Conservation (phyloP, 2,888 invertebrate species). For the Plagodis dolabraria region DNA sequence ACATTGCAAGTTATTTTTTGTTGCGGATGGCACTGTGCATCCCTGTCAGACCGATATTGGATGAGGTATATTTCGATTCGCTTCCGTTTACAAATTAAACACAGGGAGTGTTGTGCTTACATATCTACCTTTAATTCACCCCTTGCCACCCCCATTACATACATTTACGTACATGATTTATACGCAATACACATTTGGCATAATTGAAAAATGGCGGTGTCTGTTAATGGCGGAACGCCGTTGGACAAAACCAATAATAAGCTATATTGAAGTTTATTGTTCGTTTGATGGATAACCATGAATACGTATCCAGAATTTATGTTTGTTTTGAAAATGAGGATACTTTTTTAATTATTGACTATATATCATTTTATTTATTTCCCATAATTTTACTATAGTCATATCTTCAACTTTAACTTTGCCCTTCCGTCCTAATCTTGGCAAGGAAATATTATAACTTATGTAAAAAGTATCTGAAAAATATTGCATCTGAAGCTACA, state of each 20-base stretch:
- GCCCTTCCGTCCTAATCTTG: too few relatives aligned
- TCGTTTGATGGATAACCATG: conserved; percentile 43
- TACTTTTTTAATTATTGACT: too few relatives aligned
- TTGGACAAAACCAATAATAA: conserved; percentile 71
- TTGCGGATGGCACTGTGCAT: conserved; percentile 43
- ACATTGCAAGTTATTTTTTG: conserved; percentile 44
- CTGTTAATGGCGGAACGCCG: conserved; percentile 61
- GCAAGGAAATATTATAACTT: too few relatives aligned
- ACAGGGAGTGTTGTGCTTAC: conserved; percentile 59
- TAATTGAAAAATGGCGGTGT: conserved; percentile 81
- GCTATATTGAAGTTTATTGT: conserved; percentile 57
- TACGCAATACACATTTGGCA: conserved; percentile 78
- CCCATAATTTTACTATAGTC: too few relatives aligned
- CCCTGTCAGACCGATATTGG: conserved; percentile 57
- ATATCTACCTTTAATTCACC: conserved; percentile 29
- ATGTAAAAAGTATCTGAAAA: too few relatives aligned
- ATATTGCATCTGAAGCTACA: too few relatives aligned
- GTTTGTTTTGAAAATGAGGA: too few relatives aligned
- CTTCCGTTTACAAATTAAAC: conserved; percentile 80
- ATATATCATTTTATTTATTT: too few relatives aligned
- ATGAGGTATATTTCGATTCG: conserved; percentile 67
- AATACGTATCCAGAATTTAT: conserved; percentile 21
- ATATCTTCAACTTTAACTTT: too few relatives aligned
- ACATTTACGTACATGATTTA: conserved; percentile 70
- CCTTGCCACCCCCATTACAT: conserved; percentile 38